Evolutionary conservation across 2,113 vertebrate genomes (phyloP).

Genomic region (Rynchops niger): DNA sequence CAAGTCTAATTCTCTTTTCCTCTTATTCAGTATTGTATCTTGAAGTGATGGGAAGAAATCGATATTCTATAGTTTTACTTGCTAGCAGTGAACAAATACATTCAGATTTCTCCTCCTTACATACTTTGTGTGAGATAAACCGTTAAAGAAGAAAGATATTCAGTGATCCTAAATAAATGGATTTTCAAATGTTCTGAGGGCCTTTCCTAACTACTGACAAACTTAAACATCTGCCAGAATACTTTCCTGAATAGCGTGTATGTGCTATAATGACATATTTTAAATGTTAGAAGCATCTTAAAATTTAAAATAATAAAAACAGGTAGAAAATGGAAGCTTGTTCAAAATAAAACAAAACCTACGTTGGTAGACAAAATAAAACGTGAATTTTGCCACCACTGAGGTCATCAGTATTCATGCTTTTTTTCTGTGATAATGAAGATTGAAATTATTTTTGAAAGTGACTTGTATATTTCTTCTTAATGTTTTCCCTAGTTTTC

Average conservation of each 20-base stretch:
- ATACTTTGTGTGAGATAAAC: background rate
- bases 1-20: background rate
- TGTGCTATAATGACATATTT: background rate
- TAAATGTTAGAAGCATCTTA: background rate
- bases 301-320: background rate
- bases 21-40: background rate
- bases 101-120: background rate
- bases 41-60: background rate
- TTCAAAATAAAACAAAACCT: background rate
- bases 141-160: background rate
- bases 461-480: background rate
- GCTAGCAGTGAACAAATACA: background rate
- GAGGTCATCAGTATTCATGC: background rate
- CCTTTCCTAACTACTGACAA: background rate
- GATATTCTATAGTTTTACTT: background rate
- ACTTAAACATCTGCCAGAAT: background rate
- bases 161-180: background rate
- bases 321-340: background rate
- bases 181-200: background rate
- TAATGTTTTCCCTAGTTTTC: conserved; percentile 14
- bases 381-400: background rate
- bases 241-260: background rate
- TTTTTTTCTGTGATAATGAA: background rate
- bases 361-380: background rate
- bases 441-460: background rate